Base-by-base conservation (phyloP, 2,888 invertebrate species). In the Euphydryas editha region DNA sequence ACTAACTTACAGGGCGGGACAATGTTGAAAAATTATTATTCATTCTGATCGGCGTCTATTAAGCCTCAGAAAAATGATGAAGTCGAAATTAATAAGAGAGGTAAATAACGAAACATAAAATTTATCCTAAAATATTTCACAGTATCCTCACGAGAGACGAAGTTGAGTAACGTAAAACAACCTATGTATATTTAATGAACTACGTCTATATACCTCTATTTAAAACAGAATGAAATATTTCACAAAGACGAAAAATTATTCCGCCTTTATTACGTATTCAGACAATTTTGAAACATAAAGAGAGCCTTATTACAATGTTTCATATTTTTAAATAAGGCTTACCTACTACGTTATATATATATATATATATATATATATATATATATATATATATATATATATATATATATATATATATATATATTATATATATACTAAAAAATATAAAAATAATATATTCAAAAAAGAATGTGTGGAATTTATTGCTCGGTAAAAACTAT, bases 141-240 rank as follows among this genome's bases (percentile, higher is more conserved):
- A 2, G 30, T 30, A 36, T 56, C 5, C 18, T 5, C 8, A 37
- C 15, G 24, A 51, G 55, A 44, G 7, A 11, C 39, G 13, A 15
- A 13, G 36, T 8, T 8, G 36, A 6, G 39, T 0, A 55, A 6
- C 30, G 30, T 44, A 56, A 56, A 7, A 37, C 24, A 42, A 11
- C 30, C 37, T 17, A 37, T 56, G 37, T 56, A 37, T 56, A 56
- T 36, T 56, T 56, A 37, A 56, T 56, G 36, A 61, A 18, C 67
- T 49, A 24, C 20, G 21, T 47, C n/a, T 47, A 18, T 17, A 47
- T 3, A 24, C 20, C 49, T 36, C 39, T 17, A 46, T 17, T n/a
- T 46, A 46, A 17, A 46, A 39, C 21, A 8, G n/a, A 15, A 21
- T 59, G 20, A 15, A 46, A 59, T 46, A 46, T 18, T n/a, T 44